phyloP scores from a whole-genome alignment of 2,888 invertebrate species.

The Rhopalosiphum nymphaeae region DNA sequence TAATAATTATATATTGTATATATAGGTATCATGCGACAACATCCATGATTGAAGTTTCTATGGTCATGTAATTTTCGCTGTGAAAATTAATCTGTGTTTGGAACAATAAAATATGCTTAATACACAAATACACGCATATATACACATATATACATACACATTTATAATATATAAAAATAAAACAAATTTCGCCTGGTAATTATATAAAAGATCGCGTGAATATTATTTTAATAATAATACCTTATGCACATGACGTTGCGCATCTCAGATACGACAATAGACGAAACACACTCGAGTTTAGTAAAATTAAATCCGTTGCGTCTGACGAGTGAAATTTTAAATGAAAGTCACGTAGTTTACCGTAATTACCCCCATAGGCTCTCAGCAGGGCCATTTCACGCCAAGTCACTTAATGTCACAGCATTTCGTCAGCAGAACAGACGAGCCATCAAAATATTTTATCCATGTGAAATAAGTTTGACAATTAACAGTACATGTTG shows the following conservation, averaged over 20 bases:
- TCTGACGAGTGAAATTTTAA: slow-evolving; percentile 35
- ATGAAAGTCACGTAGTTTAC: slow-evolving; percentile 5
- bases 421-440: not conserved
- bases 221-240: not conserved
- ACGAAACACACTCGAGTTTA: not conserved
- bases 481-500: slow-evolving; percentile 4
- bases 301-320: not conserved
- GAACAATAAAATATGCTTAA: not conserved
- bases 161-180: not conserved
- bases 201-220: not conserved
- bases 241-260: not conserved
- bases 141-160: not conserved
- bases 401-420: slow-evolving; percentile 2
- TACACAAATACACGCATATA: too few species aligned
- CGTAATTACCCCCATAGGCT: slow-evolving; percentile 18
- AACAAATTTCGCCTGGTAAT: not conserved
- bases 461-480: not conserved
- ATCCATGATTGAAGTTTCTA: not conserved
- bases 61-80: not conserved
- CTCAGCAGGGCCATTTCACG: not conserved
- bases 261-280: not conserved
- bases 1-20: not conserved
- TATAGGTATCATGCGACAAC: too few species aligned
- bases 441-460: not conserved
- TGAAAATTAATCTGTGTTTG: not conserved